Conservation (phyloP, 2,888 invertebrate genomes). For the Drosophila macrospina region DNA sequence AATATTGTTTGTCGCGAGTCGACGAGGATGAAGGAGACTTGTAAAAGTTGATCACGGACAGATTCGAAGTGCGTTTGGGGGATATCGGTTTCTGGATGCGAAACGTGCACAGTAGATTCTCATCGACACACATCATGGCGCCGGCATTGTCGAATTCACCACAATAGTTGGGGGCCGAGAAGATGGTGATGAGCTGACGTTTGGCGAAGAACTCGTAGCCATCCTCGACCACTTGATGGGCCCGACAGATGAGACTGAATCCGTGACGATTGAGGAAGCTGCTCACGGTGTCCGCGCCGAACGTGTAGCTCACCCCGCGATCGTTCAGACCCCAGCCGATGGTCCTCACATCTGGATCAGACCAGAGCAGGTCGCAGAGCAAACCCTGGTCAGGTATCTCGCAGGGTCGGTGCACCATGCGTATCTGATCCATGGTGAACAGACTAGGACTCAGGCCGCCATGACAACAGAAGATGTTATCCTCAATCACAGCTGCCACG, state of each 20-base stretch:
- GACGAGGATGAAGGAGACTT: background rate
- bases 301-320: conserved; percentile 98
- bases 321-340: conserved; percentile 99
- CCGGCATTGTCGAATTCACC: conserved; percentile 94
- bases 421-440: conserved; percentile 98
- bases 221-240: conserved; percentile 96
- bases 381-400: conserved; percentile 98
- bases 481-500: conserved; percentile 94
- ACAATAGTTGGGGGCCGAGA: conserved; percentile 97
- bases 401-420: conserved; percentile 97
- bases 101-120: conserved; percentile 99
- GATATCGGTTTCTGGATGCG: conserved; percentile 97
- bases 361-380: conserved; percentile 98
- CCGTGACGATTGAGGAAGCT: conserved; percentile 99
- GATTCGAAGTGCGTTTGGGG: conserved; percentile 84
- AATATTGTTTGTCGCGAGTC: background rate
- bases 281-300: conserved; percentile 98
- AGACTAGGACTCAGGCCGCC: conserved; percentile 95
- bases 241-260: conserved; percentile 91
- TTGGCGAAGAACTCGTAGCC: conserved; percentile 99
- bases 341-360: conserved; percentile 96
- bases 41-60: background rate
- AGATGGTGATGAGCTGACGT: conserved; percentile 95
- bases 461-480: conserved; percentile 91
- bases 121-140: conserved; percentile 98